Base-by-base conservation (phyloP, 1,140 invertebrate genomes). In the Schlechtendalia chinensis region DNA sequence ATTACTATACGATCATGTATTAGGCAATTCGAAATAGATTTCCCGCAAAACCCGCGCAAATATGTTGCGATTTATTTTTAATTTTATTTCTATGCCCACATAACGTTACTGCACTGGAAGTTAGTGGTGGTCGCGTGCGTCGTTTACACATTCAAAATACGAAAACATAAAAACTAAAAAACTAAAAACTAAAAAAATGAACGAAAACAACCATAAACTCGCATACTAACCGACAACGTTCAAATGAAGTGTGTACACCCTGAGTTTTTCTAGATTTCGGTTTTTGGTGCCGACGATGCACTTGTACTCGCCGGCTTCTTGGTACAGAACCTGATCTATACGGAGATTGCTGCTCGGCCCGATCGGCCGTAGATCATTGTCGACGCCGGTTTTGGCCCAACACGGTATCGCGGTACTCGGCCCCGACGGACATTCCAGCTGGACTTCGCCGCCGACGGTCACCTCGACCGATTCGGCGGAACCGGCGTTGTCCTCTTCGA, bases 381-480 rank as follows among this genome's bases (percentile, higher is more conserved):
- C 82, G 65, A 83, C 45, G 27, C 80, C 82, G 45, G 85, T 82
- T 81, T 83, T 82, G 24, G 84, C 83, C 91, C 90, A 87, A 85
- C 88, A 89, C 22, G 87, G 87, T 53, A 81, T 54, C 1, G 87
- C 88, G 0, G 75, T 27, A 16, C 86, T 87, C 39, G 88, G 84
- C 89, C 91, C 91, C 85, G 90, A 91, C 69, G 93, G 92, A 86
- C 94, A 95, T 83, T 94, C 92, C 19, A 95, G 87, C 71, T 93
- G 93, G 5, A 95, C 93, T 56, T 92, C 92, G 14, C 93, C 93
- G 39, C 94, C 94, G 24, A 95, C 88, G 61, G 91, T 91, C 17
- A 94, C 93, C 83, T 95, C 93, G 82, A 93, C 84, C 3, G 86
- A 87, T 80, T 87, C 87, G 61, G 86, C 81, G n/a, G 85, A 86